These are phyloP conservation scores for Chiloscyllium plagiosum DNA, from an alignment of 2,113 vertebrate genomes.

Conservation along the genomic window DNA sequence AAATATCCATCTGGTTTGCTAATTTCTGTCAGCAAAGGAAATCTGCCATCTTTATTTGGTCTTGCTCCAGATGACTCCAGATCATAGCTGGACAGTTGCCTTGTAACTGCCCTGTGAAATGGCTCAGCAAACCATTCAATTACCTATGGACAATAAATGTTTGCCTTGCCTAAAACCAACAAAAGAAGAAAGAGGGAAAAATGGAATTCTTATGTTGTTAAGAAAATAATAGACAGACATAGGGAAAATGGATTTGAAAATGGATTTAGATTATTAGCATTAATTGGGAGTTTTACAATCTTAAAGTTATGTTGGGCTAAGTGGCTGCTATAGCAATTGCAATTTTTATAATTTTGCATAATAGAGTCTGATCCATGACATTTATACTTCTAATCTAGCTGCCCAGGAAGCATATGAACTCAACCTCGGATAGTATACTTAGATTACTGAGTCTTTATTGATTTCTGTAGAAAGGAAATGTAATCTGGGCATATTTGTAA, in stretches of 20 bases:
- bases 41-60: too few relatives aligned
- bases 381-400: neutral
- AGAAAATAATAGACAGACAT: neutral
- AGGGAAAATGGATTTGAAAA: neutral
- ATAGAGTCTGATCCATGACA: neutral
- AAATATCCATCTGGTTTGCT: too few relatives aligned
- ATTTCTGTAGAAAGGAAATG: neutral
- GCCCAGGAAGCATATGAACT: neutral
- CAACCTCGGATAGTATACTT: neutral
- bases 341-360: neutral
- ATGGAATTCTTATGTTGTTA: neutral
- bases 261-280: neutral
- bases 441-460: slow-evolving; percentile 20
- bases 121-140: too few relatives aligned
- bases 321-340: neutral
- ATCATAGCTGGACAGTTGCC: too few relatives aligned
- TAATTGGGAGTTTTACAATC: neutral
- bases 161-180: too few relatives aligned
- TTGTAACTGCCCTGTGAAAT: too few relatives aligned
- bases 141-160: too few relatives aligned
- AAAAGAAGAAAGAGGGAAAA: too few relatives aligned
- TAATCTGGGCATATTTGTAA: neutral
- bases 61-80: too few relatives aligned
- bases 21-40: too few relatives aligned
- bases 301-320: neutral